Evolutionary conservation across 2,888 invertebrate species (phyloP).

Genomic region (Melieria picta): DNA sequence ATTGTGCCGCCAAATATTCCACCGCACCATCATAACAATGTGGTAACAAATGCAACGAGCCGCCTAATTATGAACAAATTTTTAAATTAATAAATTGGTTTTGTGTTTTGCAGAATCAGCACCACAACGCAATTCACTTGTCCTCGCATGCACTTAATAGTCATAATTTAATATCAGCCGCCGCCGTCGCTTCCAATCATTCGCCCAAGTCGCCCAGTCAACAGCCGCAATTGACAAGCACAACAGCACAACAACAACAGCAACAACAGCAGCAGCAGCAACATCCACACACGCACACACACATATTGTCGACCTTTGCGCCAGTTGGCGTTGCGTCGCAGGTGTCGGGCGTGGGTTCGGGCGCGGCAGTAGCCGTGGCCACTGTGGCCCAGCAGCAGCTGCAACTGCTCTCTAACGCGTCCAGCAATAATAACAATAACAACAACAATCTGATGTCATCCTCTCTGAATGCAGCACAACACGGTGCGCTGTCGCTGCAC

Average conservation of each 20-base stretch:
- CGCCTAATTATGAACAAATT: background rate
- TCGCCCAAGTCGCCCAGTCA: slow-evolving; percentile 67
- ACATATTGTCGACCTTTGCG: slow-evolving; percentile 56
- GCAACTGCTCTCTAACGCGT: slow-evolving; percentile 49
- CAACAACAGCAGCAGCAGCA: slow-evolving; percentile 53
- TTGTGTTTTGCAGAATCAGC: slow-evolving; percentile 56
- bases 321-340: slow-evolving; percentile 44
- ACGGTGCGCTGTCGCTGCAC: slow-evolving; percentile 50
- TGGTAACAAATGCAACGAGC: slow-evolving; percentile 46
- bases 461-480: slow-evolving; percentile 58
- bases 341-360: slow-evolving; percentile 28
- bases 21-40: slow-evolving; percentile 62
- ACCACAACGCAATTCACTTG: slow-evolving; percentile 60
- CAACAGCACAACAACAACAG: slow-evolving; percentile 46
- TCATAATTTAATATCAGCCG: slow-evolving; percentile 65
- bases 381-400: slow-evolving; percentile 58
- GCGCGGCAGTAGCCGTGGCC: slow-evolving; percentile 49
- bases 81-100: background rate
- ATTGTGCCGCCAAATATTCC: slow-evolving; percentile 65
- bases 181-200: slow-evolving; percentile 55
- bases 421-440: slow-evolving; percentile 56
- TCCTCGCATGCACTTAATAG: slow-evolving; percentile 66
- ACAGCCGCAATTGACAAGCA: slow-evolving; percentile 53
- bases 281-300: slow-evolving; percentile 39
- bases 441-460: slow-evolving; percentile 66